phyloP scores from a whole-genome alignment of 1,140 invertebrate species.

The Cataglyphis hispanica region DNA sequence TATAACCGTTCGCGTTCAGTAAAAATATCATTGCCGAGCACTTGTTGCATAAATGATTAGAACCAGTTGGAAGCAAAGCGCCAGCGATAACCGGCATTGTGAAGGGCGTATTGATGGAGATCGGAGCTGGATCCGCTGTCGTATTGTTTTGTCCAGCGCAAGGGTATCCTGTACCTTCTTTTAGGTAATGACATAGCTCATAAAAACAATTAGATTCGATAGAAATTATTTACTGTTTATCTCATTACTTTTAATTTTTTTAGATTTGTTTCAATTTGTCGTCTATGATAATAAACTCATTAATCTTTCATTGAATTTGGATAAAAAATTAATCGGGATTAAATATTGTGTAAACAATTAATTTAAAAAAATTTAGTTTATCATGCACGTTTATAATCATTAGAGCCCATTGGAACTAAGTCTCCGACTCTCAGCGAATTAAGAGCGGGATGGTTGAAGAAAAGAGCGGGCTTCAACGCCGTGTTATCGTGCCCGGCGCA shows the following conservation, averaged over 20 bases:
- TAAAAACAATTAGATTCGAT: conserved; percentile 13
- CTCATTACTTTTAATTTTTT: neutral
- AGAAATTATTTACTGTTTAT: neutral
- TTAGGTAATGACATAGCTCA: conserved; percentile 79
- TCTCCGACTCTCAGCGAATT: conserved; percentile 88
- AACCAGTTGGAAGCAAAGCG: conserved; percentile 87
- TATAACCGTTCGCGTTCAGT: neutral
- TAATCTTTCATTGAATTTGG: neutral
- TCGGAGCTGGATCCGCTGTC: conserved; percentile 74
- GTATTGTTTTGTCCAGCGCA: conserved; percentile 82
- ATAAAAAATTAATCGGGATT: neutral
- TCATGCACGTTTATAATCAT: conserved; percentile 59
- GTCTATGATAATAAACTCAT: neutral
- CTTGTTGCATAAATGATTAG: conserved; percentile 78
- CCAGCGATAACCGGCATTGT: conserved; percentile 86
- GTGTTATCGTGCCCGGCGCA: conserved; percentile 82
- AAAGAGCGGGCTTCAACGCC: conserved; percentile 73
- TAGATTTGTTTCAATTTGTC: neutral
- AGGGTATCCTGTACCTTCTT: conserved; percentile 83
- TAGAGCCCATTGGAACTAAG: conserved; percentile 91
- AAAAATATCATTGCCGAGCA: conserved; percentile 58
- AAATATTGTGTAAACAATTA: neutral
- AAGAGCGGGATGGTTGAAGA: conserved; percentile 82
- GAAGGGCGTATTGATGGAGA: conserved; percentile 83
- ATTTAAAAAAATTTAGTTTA: conserved; percentile 2